phyloP scores from a whole-genome alignment of 2,888 invertebrate genomes.

The Cerastoderma edule region DNA sequence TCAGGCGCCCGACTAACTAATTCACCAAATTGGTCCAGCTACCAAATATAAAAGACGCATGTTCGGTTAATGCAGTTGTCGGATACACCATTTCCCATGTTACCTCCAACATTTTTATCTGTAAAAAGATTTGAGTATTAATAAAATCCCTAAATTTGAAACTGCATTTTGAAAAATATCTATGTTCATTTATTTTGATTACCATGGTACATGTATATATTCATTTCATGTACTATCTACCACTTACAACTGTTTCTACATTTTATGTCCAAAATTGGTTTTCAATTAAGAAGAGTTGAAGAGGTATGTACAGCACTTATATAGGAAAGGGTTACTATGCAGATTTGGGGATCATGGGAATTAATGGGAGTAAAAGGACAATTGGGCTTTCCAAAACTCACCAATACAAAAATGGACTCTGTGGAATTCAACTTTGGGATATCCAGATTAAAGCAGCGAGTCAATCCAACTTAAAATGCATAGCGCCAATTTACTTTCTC shows the following conservation, averaged over 20 bases:
- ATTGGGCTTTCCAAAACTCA: conserved; percentile 4
- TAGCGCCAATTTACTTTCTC: conserved; percentile 20
- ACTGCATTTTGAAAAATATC: not conserved
- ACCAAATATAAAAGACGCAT: conserved; percentile 14
- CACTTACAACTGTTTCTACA: too few relatives aligned
- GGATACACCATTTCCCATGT: conserved; percentile 15
- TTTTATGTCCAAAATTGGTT: too few relatives aligned
- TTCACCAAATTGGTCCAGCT: conserved; percentile 8
- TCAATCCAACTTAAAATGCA: conserved; percentile 14
- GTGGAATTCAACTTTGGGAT: conserved; percentile 8
- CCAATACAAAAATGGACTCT: conserved; percentile 4
- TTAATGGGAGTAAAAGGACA: conserved; percentile 15
- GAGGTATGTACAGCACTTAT: too few relatives aligned
- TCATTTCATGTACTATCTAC: too few relatives aligned
- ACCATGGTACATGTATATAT: too few relatives aligned
- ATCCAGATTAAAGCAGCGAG: not conserved
- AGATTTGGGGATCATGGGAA: conserved; percentile 17
- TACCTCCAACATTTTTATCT: not conserved
- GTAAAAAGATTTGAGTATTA: not conserved
- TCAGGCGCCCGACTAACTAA: not conserved
- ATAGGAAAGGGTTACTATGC: conserved; percentile 5
- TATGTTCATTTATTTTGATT: too few relatives aligned
- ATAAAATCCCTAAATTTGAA: not conserved
- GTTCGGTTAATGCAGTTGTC: conserved; percentile 14
- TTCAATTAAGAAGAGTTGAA: too few relatives aligned